Conservation (phyloP, 2,888 invertebrate species). For the Cerastis leucographa region DNA sequence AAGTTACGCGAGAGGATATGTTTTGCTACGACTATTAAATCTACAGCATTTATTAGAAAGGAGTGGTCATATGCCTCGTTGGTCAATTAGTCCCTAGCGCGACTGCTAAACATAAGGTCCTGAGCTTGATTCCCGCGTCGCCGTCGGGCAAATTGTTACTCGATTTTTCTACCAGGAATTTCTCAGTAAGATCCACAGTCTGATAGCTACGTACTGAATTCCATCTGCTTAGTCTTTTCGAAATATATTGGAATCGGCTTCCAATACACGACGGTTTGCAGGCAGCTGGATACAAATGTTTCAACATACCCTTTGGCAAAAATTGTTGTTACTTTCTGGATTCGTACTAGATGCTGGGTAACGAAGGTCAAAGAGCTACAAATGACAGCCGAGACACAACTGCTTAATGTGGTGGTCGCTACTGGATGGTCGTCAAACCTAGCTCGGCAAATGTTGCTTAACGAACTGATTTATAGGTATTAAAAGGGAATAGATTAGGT, state of each 20-base stretch:
- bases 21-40: slow-evolving; percentile 18
- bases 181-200: too few relatives aligned
- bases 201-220: too few relatives aligned
- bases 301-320: neutral
- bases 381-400: neutral
- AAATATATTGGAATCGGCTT: neutral
- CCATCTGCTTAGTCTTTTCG: too few relatives aligned
- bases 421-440: neutral
- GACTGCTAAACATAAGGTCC: too few relatives aligned
- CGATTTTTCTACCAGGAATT: too few relatives aligned
- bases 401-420: neutral
- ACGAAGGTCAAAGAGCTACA: neutral
- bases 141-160: too few relatives aligned
- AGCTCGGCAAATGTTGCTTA: neutral
- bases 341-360: neutral
- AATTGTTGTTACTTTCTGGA: neutral
- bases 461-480: slow-evolving; percentile 3
- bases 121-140: too few relatives aligned
- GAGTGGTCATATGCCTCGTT: too few relatives aligned
- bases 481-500: slow-evolving; percentile 12
- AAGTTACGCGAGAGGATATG: slow-evolving; percentile 16
- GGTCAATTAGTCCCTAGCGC: too few relatives aligned
- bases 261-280: neutral
- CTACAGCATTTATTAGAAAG: neutral
- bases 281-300: neutral